Percentiles rank a stretch among this genome's conserved stretches.
Conservation (phyloP, 2,113 vertebrate genomes). For the Etheostoma spectabile region DNA sequence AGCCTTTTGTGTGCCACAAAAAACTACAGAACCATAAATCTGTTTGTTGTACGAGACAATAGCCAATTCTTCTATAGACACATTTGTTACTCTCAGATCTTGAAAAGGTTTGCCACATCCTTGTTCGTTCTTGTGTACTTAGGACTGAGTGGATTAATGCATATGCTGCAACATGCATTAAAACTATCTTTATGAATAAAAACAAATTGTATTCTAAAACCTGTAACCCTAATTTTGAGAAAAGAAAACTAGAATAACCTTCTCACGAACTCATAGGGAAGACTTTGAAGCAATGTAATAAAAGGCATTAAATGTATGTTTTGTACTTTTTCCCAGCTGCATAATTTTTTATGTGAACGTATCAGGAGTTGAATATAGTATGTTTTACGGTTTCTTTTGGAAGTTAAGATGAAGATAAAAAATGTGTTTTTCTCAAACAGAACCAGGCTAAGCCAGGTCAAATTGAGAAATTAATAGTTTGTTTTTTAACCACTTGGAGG, state of each 20-base stretch:
- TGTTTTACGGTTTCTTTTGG: neutral
- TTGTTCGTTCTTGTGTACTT: neutral
- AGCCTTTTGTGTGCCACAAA: neutral
- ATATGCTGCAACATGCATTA: neutral
- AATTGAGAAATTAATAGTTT: neutral
- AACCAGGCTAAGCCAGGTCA: too few species aligned
- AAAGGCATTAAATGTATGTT: too few species aligned
- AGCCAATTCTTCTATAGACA: neutral
- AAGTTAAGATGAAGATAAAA: neutral
- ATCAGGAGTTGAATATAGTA: neutral
- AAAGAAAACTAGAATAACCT: too few species aligned
- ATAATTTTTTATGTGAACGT: neutral
- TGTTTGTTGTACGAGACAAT: neutral
- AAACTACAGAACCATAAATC: constrained; percentile 13
- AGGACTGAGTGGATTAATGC: neutral
- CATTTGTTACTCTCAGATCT: neutral
- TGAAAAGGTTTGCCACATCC: neutral
- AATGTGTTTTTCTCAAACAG: neutral
- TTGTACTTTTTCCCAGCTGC: neutral
- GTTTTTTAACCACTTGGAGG: neutral
- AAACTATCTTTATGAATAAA: neutral
- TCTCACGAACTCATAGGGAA: too few species aligned
- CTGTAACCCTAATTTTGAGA: neutral
- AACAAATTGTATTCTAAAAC: neutral
- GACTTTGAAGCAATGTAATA: too few species aligned